Evolutionary conservation across 2,888 invertebrate genomes (phyloP).

Genomic region (Lycocerus yunnanus): DNA sequence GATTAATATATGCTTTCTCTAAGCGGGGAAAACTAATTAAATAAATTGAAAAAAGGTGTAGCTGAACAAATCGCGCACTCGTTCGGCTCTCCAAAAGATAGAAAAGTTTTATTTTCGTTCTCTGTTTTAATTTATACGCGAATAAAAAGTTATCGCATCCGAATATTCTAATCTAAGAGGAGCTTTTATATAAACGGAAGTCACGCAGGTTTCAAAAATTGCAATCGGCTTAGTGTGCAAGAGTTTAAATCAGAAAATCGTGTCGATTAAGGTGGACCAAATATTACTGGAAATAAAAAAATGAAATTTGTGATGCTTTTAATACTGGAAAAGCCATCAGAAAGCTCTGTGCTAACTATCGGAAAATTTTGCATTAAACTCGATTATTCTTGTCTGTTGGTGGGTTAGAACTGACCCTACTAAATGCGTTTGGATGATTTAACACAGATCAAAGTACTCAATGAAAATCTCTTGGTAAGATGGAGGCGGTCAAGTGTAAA

Average conservation of each 20-base stretch:
- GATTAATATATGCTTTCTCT: background rate
- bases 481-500: too few species aligned
- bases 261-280: background rate
- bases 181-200: background rate
- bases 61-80: background rate
- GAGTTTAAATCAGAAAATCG: background rate
- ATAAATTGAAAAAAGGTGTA: background rate
- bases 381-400: too few species aligned
- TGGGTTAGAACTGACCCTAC: too few species aligned
- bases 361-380: too few species aligned
- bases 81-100: background rate
- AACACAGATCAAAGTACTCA: background rate
- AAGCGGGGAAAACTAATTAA: background rate
- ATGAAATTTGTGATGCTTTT: background rate
- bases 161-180: background rate
- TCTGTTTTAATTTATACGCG: background rate
- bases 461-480: background rate
- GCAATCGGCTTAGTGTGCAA: background rate
- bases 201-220: background rate
- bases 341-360: too few species aligned
- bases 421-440: too few species aligned
- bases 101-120: background rate
- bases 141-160: background rate
- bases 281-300: background rate
- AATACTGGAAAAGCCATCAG: background rate